Evolutionary conservation across 2,888 invertebrate species (phyloP).

Genomic region (Rhingia rostrata): DNA sequence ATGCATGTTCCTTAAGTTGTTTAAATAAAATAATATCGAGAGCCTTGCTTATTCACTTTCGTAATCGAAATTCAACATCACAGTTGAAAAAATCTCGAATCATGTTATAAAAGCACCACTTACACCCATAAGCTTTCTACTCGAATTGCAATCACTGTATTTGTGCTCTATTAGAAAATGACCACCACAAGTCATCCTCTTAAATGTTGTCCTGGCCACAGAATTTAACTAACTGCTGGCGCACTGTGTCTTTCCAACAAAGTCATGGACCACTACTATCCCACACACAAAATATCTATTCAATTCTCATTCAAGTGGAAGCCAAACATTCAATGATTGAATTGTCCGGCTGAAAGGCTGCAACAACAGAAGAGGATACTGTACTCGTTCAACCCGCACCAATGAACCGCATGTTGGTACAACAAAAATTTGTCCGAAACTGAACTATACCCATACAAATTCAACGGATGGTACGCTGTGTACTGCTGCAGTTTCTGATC

Average conservation of each 20-base stretch:
- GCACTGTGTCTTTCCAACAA: slow-evolving; percentile 43
- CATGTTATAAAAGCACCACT: no score
- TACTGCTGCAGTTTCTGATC: slow-evolving; percentile 17
- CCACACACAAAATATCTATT: slow-evolving; percentile 30
- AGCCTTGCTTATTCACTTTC: no score
- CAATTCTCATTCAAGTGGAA: slow-evolving; percentile 65
- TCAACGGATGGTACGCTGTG: no score
- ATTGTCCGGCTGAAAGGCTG: slow-evolving; percentile 57
- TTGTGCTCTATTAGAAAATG: slow-evolving; percentile 7
- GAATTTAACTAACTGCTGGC: slow-evolving; percentile 30
- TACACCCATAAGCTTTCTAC: no score
- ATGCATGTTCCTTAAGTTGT: no score
- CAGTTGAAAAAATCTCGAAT: no score
- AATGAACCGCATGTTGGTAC: slow-evolving; percentile 25
- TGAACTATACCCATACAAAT: no score
- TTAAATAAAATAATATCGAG: no score
- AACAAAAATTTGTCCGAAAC: slow-evolving; percentile 46
- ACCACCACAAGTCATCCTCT: slow-evolving; percentile 4
- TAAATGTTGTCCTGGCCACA: background rate
- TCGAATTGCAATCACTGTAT: background rate
- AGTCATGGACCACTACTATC: slow-evolving; percentile 30
- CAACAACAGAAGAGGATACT: slow-evolving; percentile 34
- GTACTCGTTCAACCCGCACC: background rate
- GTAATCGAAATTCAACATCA: no score
- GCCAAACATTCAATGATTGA: slow-evolving; percentile 70